Conservation (phyloP, 1,140 invertebrate species). For the Apis laboriosa region DNA sequence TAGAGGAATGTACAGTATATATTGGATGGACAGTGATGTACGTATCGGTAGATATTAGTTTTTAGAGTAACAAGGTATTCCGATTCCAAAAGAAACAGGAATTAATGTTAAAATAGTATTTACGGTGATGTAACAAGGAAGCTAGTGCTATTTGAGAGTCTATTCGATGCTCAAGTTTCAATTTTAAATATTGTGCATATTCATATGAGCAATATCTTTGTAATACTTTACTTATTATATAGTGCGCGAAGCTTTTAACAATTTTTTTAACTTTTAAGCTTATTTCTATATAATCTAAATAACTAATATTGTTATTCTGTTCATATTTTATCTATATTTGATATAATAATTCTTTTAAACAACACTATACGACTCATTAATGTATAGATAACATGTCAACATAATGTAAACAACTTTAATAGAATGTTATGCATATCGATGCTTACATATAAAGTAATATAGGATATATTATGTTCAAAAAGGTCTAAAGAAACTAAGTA, state of each 20-base stretch:
- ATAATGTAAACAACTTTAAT: constrained; percentile 8
- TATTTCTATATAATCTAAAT: too few relatives aligned
- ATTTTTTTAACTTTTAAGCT: not conserved
- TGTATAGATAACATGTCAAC: too few relatives aligned
- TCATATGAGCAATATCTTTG: not conserved
- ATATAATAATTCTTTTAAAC: not conserved
- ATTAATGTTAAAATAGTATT: too few relatives aligned
- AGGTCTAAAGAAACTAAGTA: not conserved
- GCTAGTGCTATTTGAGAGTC: not conserved
- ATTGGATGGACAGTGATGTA: too few relatives aligned
- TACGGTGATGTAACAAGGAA: not conserved
- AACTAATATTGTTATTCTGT: too few relatives aligned
- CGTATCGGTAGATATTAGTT: not conserved
- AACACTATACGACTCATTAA: not conserved
- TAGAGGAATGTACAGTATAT: too few relatives aligned
- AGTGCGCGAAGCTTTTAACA: not conserved
- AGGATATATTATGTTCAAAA: too few relatives aligned
- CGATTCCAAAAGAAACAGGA: not conserved
- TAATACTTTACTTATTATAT: not conserved
- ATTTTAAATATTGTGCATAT: not conserved
- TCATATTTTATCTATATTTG: not conserved
- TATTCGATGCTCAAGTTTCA: not conserved
- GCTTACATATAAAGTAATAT: not conserved
- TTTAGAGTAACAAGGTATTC: not conserved
- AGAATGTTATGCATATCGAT: not conserved